phyloP scores from a whole-genome alignment of 2,888 invertebrate species.

The Sphaerolaimus hirsutus region DNA sequence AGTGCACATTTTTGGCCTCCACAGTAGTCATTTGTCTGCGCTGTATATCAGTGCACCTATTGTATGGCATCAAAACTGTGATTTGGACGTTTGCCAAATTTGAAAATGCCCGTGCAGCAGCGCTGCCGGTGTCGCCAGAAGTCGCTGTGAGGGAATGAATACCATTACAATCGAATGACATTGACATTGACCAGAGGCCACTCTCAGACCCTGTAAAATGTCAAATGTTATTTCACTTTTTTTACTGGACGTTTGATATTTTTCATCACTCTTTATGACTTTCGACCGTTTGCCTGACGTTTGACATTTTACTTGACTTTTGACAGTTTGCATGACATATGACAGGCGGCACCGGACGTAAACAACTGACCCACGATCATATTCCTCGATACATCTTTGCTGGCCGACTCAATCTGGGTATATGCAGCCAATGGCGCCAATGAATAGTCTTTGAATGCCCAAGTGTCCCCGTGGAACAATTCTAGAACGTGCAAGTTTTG shows the following conservation, averaged over 20 bases:
- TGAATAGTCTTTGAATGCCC: constrained; percentile 32
- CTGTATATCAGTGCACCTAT: constrained; percentile 27
- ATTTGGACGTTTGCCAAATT: constrained; percentile 27
- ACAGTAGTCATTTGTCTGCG: constrained; percentile 32
- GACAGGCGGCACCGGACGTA: too few species aligned
- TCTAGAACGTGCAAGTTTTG: constrained; percentile 28
- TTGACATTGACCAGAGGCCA: too few species aligned
- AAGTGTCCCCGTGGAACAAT: constrained; percentile 30
- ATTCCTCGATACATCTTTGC: constrained; percentile 12
- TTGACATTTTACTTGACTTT: too few species aligned
- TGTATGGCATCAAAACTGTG: constrained; percentile 29
- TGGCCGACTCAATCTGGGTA: constrained; percentile 26
- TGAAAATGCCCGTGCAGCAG: constrained; percentile 30
- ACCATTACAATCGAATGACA: too few species aligned
- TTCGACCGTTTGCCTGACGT: too few species aligned
- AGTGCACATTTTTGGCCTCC: constrained; percentile 28
- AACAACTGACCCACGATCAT: not conserved
- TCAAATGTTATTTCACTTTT: too few species aligned
- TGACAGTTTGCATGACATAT: too few species aligned
- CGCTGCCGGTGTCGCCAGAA: constrained; percentile 33
- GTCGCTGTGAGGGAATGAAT: too few species aligned
- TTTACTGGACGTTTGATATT: too few species aligned
- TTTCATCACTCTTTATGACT: too few species aligned
- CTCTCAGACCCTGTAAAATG: too few species aligned
- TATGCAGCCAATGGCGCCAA: constrained; percentile 28